Evolutionary conservation across 2,113 vertebrate species (phyloP).

Genomic region (Anarrhichthys ocellatus): DNA sequence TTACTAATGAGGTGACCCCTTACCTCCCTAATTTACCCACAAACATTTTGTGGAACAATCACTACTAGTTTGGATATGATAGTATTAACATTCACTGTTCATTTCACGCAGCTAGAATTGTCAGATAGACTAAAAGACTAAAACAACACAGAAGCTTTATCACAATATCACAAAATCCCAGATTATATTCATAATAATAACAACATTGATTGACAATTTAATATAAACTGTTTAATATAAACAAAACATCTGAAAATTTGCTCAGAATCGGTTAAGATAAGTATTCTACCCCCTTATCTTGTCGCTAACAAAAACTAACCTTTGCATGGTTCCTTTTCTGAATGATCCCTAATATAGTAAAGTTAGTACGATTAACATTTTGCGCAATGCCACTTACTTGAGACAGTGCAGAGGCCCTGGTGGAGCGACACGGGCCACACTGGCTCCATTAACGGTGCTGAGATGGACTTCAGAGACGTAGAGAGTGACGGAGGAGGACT

Average conservation of each 20-base stretch:
- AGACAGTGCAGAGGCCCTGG: conserved; percentile 96
- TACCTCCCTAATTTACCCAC: not conserved
- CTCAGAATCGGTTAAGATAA: not conserved
- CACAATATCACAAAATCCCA: not conserved
- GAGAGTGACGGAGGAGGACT: conserved; percentile 94
- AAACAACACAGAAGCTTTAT: not conserved
- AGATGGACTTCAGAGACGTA: conserved; percentile 97
- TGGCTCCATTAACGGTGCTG: conserved; percentile 91
- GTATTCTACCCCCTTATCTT: not conserved
- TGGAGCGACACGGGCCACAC: conserved; percentile 90
- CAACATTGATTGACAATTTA: not conserved
- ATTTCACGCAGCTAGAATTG: not conserved
- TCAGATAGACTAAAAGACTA: not conserved
- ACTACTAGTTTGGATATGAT: not conserved
- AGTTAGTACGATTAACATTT: not conserved
- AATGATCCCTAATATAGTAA: not conserved
- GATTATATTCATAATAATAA: not conserved
- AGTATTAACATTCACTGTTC: not conserved
- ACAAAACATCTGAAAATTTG: not conserved
- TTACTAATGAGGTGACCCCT: not conserved
- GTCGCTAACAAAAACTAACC: not conserved
- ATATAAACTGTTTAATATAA: not conserved
- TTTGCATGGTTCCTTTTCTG: not conserved
- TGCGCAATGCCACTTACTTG: conserved; percentile 85
- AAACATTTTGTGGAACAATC: not conserved